phyloP scores from a whole-genome alignment of 2,113 vertebrate genomes.

The Leuciscus idus region DNA sequence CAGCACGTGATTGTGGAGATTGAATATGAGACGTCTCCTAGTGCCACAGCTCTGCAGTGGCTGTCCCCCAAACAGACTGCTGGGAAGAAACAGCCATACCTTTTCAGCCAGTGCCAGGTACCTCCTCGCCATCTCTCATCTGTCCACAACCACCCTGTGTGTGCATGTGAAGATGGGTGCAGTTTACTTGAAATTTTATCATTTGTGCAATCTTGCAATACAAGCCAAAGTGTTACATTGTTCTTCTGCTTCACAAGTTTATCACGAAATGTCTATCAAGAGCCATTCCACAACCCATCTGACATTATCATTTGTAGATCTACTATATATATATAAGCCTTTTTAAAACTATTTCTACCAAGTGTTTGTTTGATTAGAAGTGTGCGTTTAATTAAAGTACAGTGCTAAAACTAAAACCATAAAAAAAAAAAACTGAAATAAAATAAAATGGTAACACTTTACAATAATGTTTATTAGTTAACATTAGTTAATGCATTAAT shows the following conservation, averaged over 20 bases:
- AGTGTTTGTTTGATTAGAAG: neutral
- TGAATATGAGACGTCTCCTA: constrained; percentile 89
- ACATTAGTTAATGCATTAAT: no score
- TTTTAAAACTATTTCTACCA: neutral
- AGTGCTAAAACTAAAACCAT: no score
- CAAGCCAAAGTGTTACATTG: neutral
- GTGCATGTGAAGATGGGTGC: neutral
- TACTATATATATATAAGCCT: no score
- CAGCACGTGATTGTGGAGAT: constrained; percentile 91
- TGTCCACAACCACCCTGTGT: neutral
- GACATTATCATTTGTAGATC: neutral
- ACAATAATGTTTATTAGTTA: no score
- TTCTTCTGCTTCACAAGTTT: neutral
- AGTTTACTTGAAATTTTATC: neutral
- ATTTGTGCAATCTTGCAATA: neutral
- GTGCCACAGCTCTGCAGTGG: constrained; percentile 92
- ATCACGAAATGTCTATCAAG: neutral
- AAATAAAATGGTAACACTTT: no score
- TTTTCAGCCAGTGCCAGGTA: constrained; percentile 98
- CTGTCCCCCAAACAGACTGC: constrained; percentile 92
- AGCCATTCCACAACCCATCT: neutral
- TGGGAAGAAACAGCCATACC: constrained; percentile 90
- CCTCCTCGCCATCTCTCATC: neutral
- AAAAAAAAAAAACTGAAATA: no score
- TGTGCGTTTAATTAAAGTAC: no score